These are phyloP conservation scores for Euproctis similis DNA, from an alignment of 2,888 invertebrate species.

Conservation along the genomic window DNA sequence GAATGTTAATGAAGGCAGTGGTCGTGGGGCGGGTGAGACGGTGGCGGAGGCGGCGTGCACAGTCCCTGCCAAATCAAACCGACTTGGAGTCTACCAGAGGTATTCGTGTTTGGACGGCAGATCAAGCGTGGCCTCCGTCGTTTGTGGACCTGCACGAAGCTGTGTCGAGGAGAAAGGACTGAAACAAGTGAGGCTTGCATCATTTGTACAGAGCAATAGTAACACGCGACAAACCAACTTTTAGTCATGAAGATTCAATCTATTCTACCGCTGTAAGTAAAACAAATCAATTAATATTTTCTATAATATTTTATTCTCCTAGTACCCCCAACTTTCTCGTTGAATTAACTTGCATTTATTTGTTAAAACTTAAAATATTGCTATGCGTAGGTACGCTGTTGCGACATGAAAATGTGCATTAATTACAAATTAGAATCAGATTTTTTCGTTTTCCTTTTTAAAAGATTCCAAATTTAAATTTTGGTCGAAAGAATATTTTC, in stretches of 20 bases:
- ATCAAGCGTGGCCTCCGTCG: conserved; percentile 62
- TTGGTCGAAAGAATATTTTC: too few species aligned
- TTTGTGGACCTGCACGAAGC: conserved; percentile 56
- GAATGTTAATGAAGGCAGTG: conserved; percentile 50
- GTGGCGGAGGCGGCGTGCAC: conserved; percentile 25
- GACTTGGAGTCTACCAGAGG: conserved; percentile 39
- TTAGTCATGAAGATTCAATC: conserved; percentile 62
- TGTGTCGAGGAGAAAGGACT: conserved; percentile 54
- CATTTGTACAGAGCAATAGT: conserved; percentile 13
- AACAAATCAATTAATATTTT: too few species aligned
- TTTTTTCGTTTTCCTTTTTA: too few species aligned
- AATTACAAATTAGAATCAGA: too few species aligned
- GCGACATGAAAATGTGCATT: too few species aligned
- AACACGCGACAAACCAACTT: conserved; percentile 14
- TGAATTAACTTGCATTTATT: too few species aligned
- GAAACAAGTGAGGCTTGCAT: conserved; percentile 41
- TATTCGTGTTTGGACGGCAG: conserved; percentile 43
- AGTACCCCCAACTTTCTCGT: too few species aligned
- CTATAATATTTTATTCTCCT: too few species aligned
- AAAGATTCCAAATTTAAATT: too few species aligned
- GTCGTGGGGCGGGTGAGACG: conserved; percentile 23
- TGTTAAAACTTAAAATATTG: too few species aligned
- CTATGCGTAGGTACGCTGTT: too few species aligned
- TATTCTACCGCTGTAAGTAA: conserved; percentile 60
- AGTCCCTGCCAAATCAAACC: conserved; percentile 27